phyloP scores from a whole-genome alignment of 2,888 invertebrate species.

The Dolichopus griseipennis region DNA sequence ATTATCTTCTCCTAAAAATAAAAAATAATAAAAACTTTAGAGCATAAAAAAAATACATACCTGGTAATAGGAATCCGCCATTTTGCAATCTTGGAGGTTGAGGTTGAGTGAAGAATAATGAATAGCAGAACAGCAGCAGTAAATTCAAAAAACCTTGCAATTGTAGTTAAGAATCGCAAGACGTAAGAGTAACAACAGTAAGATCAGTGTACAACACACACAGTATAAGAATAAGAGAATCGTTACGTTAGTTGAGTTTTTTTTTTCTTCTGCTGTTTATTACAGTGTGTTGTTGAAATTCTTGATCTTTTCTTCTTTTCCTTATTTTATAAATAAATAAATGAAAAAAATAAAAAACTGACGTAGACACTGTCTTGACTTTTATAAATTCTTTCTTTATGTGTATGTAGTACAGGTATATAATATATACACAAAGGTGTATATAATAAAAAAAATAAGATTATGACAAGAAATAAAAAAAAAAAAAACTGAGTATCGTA shows the following conservation, averaged over 20 bases:
- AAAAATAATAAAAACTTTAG: not conserved
- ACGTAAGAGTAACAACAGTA: too few relatives aligned
- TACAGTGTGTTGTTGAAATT: not conserved
- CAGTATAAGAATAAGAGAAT: too few relatives aligned
- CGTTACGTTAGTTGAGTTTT: too few relatives aligned
- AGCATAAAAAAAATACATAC: slow-evolving; percentile 27
- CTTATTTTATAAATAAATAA: not conserved
- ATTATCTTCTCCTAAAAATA: not conserved
- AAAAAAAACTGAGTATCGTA: too few relatives aligned
- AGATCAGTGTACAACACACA: too few relatives aligned
- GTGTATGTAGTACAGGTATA: too few relatives aligned
- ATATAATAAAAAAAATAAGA: too few relatives aligned
- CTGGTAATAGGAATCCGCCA: slow-evolving; percentile 45
- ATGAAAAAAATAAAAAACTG: too few relatives aligned
- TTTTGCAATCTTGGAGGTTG: slow-evolving; percentile 26
- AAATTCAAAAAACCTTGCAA: not conserved
- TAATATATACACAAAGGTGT: too few relatives aligned
- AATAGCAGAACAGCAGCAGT: not conserved
- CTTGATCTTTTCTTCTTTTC: not conserved
- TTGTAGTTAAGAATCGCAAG: not conserved
- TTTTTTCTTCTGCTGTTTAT: too few relatives aligned
- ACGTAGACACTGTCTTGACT: not conserved
- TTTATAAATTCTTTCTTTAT: too few relatives aligned
- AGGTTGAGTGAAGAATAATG: slow-evolving; percentile 6
- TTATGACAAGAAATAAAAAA: too few relatives aligned